These are phyloP conservation scores for Amaurobius ferox DNA, from an alignment of 2,888 invertebrate species.

Conservation along the genomic window DNA sequence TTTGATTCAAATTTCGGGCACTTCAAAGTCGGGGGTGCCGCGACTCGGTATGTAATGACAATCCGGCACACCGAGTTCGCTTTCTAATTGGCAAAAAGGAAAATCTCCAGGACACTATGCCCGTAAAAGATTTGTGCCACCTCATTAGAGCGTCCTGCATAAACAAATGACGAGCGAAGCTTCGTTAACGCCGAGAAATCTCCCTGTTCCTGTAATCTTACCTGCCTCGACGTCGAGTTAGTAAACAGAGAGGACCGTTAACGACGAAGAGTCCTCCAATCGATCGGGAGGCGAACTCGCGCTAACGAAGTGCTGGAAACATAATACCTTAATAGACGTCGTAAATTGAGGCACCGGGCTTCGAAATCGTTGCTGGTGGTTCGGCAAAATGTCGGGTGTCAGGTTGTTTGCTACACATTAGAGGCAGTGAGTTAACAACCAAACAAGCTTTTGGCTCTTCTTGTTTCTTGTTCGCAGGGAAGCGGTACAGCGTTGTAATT, in stretches of 20 bases:
- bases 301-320: conserved; percentile 69
- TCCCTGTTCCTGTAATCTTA: conserved; percentile 61
- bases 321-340: conserved; percentile 70
- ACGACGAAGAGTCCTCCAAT: conserved; percentile 38
- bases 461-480: neutral
- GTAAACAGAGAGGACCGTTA: conserved; percentile 69
- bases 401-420: conserved; percentile 68
- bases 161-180: conserved; percentile 58
- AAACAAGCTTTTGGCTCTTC: conserved; percentile 25
- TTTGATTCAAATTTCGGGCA: conserved; percentile 1
- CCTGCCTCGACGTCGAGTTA: conserved; percentile 58
- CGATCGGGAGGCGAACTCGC: conserved; percentile 18
- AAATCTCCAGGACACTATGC: neutral
- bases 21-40: conserved; percentile 8
- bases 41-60: conserved; percentile 2
- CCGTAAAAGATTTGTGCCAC: conserved; percentile 20
- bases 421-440: conserved; percentile 64
- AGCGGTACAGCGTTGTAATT: conserved; percentile 39
- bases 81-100: conserved; percentile 16
- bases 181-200: conserved; percentile 49
- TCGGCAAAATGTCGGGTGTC: conserved; percentile 66
- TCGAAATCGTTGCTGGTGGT: conserved; percentile 40
- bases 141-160: conserved; percentile 58
- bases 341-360: conserved; percentile 68
- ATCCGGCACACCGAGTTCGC: conserved; percentile 2